A percentile compares a stretch with the other conserved stretches of the same genome.
Conservation (phyloP, 1,140 invertebrate species). For the Drosophila nasuta region DNA sequence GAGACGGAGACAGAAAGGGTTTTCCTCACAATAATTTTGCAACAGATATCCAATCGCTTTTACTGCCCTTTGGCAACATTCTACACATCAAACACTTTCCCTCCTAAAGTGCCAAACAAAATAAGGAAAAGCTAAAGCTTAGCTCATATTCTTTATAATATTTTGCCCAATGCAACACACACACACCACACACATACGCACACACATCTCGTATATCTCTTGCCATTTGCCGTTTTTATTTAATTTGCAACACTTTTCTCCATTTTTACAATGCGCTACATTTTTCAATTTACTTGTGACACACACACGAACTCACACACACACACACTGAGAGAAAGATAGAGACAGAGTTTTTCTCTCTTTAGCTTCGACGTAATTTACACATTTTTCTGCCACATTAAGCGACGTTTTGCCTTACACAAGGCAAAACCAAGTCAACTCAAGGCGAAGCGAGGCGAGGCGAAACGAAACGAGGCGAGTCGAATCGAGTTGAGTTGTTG, state of each 20-base stretch:
- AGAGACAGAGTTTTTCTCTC: slow-evolving; percentile 2
- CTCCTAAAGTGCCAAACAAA: neutral
- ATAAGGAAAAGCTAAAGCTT: too few species aligned
- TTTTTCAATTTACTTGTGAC: slow-evolving; percentile 75
- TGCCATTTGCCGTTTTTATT: slow-evolving; percentile 75
- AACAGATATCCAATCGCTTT: too few species aligned
- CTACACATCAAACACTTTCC: neutral
- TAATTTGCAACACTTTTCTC: slow-evolving; percentile 73
- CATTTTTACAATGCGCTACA: slow-evolving; percentile 66
- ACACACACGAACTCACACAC: slow-evolving; percentile 52
- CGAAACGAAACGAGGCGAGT: slow-evolving; percentile 6
- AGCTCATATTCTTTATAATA: neutral
- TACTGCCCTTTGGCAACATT: too few species aligned
- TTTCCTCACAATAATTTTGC: too few species aligned
- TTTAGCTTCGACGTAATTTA: slow-evolving; percentile 72
- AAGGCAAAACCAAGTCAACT: slow-evolving; percentile 30
- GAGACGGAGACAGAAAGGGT: too few species aligned
- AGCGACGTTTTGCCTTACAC: slow-evolving; percentile 62
- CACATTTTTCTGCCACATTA: slow-evolving; percentile 84
- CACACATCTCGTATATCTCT: slow-evolving; percentile 44
- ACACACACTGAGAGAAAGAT: slow-evolving; percentile 24
- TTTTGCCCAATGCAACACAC: too few species aligned
- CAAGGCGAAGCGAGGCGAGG: slow-evolving; percentile 17
- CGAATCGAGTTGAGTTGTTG: slow-evolving; percentile 46
- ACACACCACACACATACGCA: too few species aligned